These are phyloP conservation scores for Gibbula magus DNA, from an alignment of 2,888 invertebrate species.

Conservation along the genomic window DNA sequence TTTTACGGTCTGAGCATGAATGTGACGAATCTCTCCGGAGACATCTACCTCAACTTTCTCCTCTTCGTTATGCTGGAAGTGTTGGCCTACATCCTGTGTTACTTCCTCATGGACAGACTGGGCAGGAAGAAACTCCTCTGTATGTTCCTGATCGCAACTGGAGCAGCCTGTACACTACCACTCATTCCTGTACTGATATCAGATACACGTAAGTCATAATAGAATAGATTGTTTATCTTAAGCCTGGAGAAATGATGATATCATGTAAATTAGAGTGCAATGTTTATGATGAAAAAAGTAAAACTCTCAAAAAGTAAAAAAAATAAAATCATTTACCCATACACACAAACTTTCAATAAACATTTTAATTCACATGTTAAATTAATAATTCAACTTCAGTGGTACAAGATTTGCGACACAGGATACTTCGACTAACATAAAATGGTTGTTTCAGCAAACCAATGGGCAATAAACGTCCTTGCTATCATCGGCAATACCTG, in stretches of 20 bases:
- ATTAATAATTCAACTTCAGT: too few relatives aligned
- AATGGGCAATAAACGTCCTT: neutral
- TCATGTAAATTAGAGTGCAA: too few relatives aligned
- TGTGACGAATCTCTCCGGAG: constrained; percentile 83
- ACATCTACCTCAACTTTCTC: constrained; percentile 84
- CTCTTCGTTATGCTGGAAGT: constrained; percentile 85
- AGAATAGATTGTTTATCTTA: too few relatives aligned
- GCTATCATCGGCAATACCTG: neutral
- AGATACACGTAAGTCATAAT: neutral
- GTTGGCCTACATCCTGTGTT: constrained; percentile 81
- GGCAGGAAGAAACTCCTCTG: constrained; percentile 83
- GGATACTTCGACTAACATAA: too few relatives aligned
- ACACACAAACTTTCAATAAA: too few relatives aligned
- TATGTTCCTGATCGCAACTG: constrained; percentile 75
- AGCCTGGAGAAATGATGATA: too few relatives aligned
- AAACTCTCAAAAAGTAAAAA: too few relatives aligned
- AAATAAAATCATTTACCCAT: too few relatives aligned
- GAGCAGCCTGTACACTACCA: constrained; percentile 45
- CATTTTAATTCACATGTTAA: too few relatives aligned
- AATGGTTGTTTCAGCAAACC: neutral
- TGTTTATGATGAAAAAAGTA: too few relatives aligned
- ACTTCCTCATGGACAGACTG: constrained; percentile 81
- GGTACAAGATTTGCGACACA: too few relatives aligned
- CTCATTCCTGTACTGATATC: constrained; percentile 42
- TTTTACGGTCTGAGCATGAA: constrained; percentile 88